A percentile compares a stretch with the other conserved stretches of the same genome.
These are phyloP conservation scores for Colletes gigas DNA, from an alignment of 1,140 invertebrate genomes.

Conservation along the genomic window DNA sequence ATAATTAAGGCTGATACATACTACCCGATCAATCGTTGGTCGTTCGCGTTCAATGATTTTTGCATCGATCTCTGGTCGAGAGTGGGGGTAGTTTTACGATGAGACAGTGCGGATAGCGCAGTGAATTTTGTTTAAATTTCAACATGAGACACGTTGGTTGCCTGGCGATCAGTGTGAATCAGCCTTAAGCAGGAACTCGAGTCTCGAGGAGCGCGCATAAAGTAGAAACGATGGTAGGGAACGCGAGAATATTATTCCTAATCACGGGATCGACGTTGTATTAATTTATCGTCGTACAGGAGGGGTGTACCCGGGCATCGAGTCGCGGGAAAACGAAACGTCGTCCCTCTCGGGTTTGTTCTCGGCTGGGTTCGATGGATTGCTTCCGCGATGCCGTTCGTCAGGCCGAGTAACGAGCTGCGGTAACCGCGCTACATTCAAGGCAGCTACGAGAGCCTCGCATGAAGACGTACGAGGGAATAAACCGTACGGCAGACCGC, in stretches of 20 bases:
- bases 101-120: too few species aligned
- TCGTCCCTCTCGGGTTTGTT: neutral
- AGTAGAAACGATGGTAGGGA: neutral
- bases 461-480: constrained; percentile 62
- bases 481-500: constrained; percentile 53
- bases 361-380: constrained; percentile 10
- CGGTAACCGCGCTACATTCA: constrained; percentile 57
- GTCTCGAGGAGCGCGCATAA: neutral
- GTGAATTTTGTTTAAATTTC: too few species aligned
- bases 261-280: constrained; percentile 24
- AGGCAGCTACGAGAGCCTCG: constrained; percentile 31
- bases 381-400: constrained; percentile 45
- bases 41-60: too few species aligned
- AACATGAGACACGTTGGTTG: too few species aligned
- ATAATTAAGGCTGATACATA: neutral
- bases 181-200: neutral
- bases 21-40: too few species aligned
- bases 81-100: too few species aligned
- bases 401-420: constrained; percentile 59
- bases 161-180: too few species aligned
- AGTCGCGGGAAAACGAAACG: neutral
- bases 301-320: neutral
- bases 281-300: neutral
- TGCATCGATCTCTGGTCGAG: too few species aligned
- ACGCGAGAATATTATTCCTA: constrained; percentile 18